Base-by-base conservation (phyloP, 2,113 vertebrate genomes). In the Cryptomyrus ogoouensis region DNA sequence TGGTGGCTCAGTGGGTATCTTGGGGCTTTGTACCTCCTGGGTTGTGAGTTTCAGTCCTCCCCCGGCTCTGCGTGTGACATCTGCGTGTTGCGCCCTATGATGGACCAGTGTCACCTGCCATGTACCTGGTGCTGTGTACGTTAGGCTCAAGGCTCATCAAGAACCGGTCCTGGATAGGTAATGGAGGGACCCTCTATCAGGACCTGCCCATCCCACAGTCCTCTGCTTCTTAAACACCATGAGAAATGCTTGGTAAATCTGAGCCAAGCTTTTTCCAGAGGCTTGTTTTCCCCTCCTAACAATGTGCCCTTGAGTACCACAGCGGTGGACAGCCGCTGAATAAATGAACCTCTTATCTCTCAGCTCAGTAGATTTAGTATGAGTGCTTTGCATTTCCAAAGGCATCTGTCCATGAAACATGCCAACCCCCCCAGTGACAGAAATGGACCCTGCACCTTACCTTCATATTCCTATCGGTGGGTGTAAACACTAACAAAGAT, bases 261-360 rank as follows among this genome's bases (percentile, higher is more conserved):
- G 42, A 42, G 56, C 87, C 52, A 44, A 88, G 31, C 39, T 31
- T 1, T 88, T 88, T 88, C 52, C 87, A 1, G 17, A 8, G 87
- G 3, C 52, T 47, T 46, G 35, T 88, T 44, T 44, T 19, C 0
- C 10, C 42, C 6, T 19, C 42, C 21, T 21, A 62, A 52, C 86
- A 56, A 13, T 39, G 2, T 44, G 87, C 87, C 87, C 87, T 88
- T 88, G 53, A 88, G 39, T n/a, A 62, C 12, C 87, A 56, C 31
- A 49, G 52, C 24, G 44, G 53, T n/a, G 87, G 35, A 62, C 52
- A 62, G 87, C 35, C 39, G 3, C 35, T 88, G 87, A 88, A 88
- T 88, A 88, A 88, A 44, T 66, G 39, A 88, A 66, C 15, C 87
- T 53, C 87, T 62, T 88, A 88, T 66, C 87, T 46, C 17, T 35